A percentile compares a stretch with the other conserved stretches of the same genome.
Conservation (phyloP, 2,888 invertebrate genomes). For the Cheilosia variabilis region DNA sequence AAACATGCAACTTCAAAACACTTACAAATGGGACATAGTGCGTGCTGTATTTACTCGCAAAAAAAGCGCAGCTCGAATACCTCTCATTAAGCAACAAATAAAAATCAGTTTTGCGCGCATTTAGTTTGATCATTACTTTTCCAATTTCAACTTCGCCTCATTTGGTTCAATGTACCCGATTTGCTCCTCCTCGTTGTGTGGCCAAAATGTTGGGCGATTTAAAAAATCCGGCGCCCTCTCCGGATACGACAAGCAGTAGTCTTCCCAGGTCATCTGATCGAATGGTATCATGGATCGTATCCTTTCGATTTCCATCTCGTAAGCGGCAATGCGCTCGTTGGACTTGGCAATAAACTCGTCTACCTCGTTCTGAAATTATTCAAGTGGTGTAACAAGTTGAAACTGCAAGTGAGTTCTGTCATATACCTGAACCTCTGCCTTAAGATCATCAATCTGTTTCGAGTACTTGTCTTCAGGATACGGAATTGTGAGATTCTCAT, state of each 20-base stretch:
- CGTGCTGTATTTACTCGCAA: too few relatives aligned
- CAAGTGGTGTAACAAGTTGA: not conserved
- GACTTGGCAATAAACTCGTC: slow-evolving; percentile 77
- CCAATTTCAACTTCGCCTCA: too few relatives aligned
- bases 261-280: slow-evolving; percentile 94
- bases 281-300: slow-evolving; percentile 88
- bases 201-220: slow-evolving; percentile 93
- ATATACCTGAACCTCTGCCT: slow-evolving; percentile 85
- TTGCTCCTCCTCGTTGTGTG: slow-evolving; percentile 89
- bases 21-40: too few relatives aligned
- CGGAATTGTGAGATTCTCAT: slow-evolving; percentile 89
- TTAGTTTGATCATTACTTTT: too few relatives aligned
- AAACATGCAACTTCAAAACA: too few relatives aligned
- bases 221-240: slow-evolving; percentile 88
- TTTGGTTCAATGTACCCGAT: slow-evolving; percentile 75
- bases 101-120: too few relatives aligned
- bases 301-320: slow-evolving; percentile 86
- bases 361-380: slow-evolving; percentile 70
- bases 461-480: slow-evolving; percentile 85
- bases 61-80: too few relatives aligned
- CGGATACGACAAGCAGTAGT: slow-evolving; percentile 89
- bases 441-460: slow-evolving; percentile 86
- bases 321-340: slow-evolving; percentile 80
- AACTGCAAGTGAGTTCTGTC: not conserved
- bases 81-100: too few relatives aligned